Conservation (phyloP, 2,888 invertebrate species). For the Agriopis leucophaearia region DNA sequence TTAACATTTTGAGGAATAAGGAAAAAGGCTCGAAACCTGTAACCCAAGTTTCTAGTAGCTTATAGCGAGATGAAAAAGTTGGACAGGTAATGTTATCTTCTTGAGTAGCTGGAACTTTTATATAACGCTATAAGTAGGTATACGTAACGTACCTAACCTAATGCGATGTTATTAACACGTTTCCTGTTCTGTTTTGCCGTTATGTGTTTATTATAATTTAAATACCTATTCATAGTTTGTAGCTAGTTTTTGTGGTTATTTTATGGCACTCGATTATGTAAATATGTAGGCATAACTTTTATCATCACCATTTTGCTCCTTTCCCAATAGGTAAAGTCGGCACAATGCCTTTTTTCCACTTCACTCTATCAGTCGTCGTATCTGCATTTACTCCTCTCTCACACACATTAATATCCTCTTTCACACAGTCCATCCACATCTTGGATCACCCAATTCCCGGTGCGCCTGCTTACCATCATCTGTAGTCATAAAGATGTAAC, state of each 20-base stretch:
- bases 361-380: too few relatives aligned
- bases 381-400: too few relatives aligned
- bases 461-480: background rate
- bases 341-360: too few relatives aligned
- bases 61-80: slow-evolving; percentile 15
- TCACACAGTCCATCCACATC: background rate
- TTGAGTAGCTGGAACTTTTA: slow-evolving; percentile 14
- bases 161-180: slow-evolving; percentile 24
- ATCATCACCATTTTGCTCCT: background rate
- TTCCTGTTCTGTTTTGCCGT: slow-evolving; percentile 17
- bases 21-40: slow-evolving; percentile 4
- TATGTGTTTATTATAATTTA: slow-evolving; percentile 7
- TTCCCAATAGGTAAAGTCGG: background rate
- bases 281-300: background rate
- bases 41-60: slow-evolving; percentile 21
- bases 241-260: too few relatives aligned
- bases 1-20: background rate
- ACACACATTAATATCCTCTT: background rate
- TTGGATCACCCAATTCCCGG: background rate
- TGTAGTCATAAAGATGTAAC: too few relatives aligned
- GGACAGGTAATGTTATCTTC: slow-evolving; percentile 19
- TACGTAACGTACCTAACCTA: too few relatives aligned
- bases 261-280: background rate
- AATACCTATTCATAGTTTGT: background rate
- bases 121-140: too few relatives aligned